Evolutionary conservation across 2,888 invertebrate species (phyloP), one percentile per base, ranked within the genome.

Genomic region (Leptopilina myrica): DNA sequence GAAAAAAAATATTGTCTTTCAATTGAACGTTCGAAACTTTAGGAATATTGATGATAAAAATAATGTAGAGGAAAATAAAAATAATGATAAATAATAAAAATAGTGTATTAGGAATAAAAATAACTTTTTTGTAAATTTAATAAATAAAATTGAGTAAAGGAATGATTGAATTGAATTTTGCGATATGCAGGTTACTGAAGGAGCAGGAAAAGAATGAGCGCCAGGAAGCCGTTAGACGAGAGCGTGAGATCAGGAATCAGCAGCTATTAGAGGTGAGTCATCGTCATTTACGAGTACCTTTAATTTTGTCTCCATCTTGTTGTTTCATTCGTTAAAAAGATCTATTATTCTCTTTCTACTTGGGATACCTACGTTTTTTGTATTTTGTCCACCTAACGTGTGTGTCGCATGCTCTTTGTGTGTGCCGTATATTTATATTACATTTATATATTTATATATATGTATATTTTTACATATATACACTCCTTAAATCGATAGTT

Each of bases 181-280:
- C 76, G 53, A 80, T 79, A 85, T 86, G 11, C 86, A 92, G 92
- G 82, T 92, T 95, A 85, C 93, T 94, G 81, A 94, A 95, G 87
- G 96, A 96, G 88, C 93, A 95, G 76, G 97, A 97, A 91, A 95
- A 96, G 85, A 94, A 95, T 26, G 97, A 97, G 89, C 95, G 96
- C 84, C 95, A 97, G 82, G 98, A 98, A 90, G 95, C 96, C 79
- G 95, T 96, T 64, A 94, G 97, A 85, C 93, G 97, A 86, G 96
- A 96, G 91, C 94, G 97, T 89, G 96, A 96, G 91, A 94, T 95
- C 75, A 93, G 97, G 85, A 96, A 96, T 89, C 97, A 97, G 87
- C 97, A 97, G 90, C 93, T 97, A 64, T 92, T 98, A 86, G 98
- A 98, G 96, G 98, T 98, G 93, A 92, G 92, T 91, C 33, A 53